Evolutionary conservation across 2,113 vertebrate genomes (phyloP).

Genomic region (Aviceda subcristata): DNA sequence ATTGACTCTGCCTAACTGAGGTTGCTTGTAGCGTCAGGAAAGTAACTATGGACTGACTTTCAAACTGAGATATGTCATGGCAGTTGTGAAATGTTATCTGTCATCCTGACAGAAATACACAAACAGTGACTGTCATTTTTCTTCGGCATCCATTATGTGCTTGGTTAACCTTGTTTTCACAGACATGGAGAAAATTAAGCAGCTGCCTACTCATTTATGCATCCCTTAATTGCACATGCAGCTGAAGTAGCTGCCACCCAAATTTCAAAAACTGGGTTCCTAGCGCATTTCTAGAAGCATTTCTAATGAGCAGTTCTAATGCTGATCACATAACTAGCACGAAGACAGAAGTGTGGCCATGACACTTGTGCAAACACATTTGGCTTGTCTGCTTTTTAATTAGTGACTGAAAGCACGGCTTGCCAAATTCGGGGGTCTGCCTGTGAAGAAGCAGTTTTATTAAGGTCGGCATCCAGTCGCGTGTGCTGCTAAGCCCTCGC

Average conservation of each 20-base stretch:
- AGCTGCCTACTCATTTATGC: neutral
- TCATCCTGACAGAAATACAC: neutral
- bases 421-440: neutral
- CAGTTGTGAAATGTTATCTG: neutral
- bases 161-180: neutral
- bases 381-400: neutral
- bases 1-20: neutral
- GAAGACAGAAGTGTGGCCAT: constrained; percentile 2
- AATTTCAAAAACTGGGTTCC: neutral
- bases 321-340: neutral
- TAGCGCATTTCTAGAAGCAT: neutral
- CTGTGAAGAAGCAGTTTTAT: neutral
- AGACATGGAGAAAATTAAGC: neutral
- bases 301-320: neutral
- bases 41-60: neutral
- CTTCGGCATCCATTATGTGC: neutral
- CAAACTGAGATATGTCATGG: neutral
- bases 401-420: neutral
- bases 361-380: neutral
- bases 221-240: neutral
- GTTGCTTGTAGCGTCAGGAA: neutral
- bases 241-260: neutral
- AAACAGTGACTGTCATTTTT: neutral
- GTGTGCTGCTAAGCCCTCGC: neutral
- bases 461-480: neutral